phyloP scores from a whole-genome alignment of 2,113 vertebrate genomes.

The Rhinoderma darwinii region DNA sequence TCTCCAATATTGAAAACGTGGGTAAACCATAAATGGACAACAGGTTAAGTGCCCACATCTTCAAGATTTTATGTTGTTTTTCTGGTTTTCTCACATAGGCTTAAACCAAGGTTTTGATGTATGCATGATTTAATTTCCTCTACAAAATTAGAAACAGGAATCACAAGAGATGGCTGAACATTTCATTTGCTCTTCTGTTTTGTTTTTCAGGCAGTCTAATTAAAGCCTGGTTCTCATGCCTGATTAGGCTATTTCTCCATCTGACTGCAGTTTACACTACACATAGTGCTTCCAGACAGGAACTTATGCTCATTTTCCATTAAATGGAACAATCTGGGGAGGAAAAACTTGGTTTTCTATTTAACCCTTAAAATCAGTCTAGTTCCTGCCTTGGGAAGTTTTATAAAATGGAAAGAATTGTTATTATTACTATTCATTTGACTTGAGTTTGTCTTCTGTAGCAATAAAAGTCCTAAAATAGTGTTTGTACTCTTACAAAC shows the following conservation, averaged over 20 bases:
- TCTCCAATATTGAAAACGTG: background rate
- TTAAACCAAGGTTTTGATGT: constrained; percentile 73
- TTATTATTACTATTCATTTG: background rate
- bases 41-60: background rate
- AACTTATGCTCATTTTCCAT: constrained; percentile 71
- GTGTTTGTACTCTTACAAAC: background rate
- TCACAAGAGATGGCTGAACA: constrained; percentile 75
- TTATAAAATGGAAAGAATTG: background rate
- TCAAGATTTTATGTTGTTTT: background rate
- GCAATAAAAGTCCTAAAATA: background rate
- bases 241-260: constrained; percentile 77
- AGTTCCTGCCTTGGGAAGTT: background rate
- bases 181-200: constrained; percentile 78
- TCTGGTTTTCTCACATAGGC: constrained; percentile 69
- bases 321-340: constrained; percentile 75
- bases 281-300: constrained; percentile 75
- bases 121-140: constrained; percentile 77
- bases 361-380: constrained; percentile 25
- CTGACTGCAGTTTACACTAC: constrained; percentile 74
- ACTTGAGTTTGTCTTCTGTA: too few species aligned
- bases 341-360: constrained; percentile 60
- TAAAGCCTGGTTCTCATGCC: constrained; percentile 74
- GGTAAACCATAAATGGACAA: background rate
- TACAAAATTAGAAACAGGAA: constrained; percentile 83
- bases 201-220: constrained; percentile 77